Evolutionary conservation across 1,140 invertebrate genomes (phyloP), one percentile per base, ranked within the genome.

Genomic region (Hypsibius dujardini): DNA sequence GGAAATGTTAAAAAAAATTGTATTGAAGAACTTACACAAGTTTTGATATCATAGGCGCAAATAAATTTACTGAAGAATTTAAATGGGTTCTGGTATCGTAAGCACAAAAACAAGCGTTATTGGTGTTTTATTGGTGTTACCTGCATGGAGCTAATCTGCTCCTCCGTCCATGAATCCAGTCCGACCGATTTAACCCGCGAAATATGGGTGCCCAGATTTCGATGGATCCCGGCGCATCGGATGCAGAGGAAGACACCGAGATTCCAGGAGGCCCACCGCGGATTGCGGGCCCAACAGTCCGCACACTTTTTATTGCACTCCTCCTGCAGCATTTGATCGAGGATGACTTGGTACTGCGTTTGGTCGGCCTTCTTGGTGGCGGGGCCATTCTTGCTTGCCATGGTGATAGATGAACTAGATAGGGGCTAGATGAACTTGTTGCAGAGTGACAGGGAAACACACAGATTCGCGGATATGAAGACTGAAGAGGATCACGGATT

Each of bases 271-370:
- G 94, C 93, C 95, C 95, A 98, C 81, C 94, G 85, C 73, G 95
- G 95, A 79, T 92, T 93, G 95, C 74, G 42, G 79, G 77, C 73
- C 14, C 3, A 72, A 81, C 95, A 98, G 80, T 98, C 95, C 74
- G 95, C 94, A 84, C 95, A 98, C 80, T 98, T 98, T 85, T 98
- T 98, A 81, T 98, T 98, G 80, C 98, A 95, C 76, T 98, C 94
- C 81, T 97, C 94, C 75, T 92, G 87, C 42, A 98, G 83, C 83
- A 98, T 87, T 80, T 88, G 86, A 75, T 87, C 87, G 50, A 98
- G 83, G 73, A 96, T 84, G 73, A 82, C 81, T 80, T 94, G 91
- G 84, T 92, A 95, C 85, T 94, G 79, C 46, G 80, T 78, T 73
- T 81, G 79, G 70, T 75, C 75, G 46, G 73, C 75, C 71, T 80